Evolutionary conservation across 2,888 invertebrate species (phyloP).

Genomic region (Synanthedon formicaeformis): DNA sequence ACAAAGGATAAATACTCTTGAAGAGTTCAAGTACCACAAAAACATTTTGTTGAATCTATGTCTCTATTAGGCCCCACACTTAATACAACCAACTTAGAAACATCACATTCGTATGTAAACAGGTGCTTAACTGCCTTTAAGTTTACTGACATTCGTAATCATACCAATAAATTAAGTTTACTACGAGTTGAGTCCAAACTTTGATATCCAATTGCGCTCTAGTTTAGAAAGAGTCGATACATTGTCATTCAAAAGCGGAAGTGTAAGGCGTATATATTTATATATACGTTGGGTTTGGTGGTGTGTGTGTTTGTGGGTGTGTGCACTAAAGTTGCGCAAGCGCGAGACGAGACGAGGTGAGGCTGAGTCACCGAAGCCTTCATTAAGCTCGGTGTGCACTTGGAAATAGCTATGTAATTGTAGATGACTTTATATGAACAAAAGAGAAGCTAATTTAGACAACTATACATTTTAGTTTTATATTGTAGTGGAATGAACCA

Average conservation of each 20-base stretch:
- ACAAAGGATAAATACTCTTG: conserved; percentile 24
- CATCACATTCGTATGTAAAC: conserved; percentile 53
- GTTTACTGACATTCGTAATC: conserved; percentile 55
- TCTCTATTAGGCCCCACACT: conserved; percentile 56
- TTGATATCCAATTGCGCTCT: background rate
- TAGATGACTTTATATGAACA: background rate
- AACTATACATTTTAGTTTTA: too few relatives aligned
- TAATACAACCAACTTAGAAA: conserved; percentile 24
- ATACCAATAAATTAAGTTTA: background rate
- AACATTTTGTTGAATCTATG: conserved; percentile 29
- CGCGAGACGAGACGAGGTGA: conserved; percentile 32
- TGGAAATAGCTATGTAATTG: background rate
- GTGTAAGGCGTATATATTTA: background rate
- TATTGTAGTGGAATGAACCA: too few relatives aligned
- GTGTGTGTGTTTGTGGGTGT: conserved; percentile 14
- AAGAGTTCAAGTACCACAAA: conserved; percentile 32
- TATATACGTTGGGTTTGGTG: too few relatives aligned
- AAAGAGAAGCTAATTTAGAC: too few relatives aligned
- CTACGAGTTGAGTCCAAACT: background rate
- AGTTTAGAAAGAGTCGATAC: background rate
- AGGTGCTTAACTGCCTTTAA: conserved; percentile 43
- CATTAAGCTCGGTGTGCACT: conserved; percentile 19
- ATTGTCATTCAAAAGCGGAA: background rate
- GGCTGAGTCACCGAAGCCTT: conserved; percentile 46
- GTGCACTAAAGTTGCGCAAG: conserved; percentile 38